Evolutionary conservation across 2,113 vertebrate genomes (phyloP).

Genomic region (Eurypyga helias): DNA sequence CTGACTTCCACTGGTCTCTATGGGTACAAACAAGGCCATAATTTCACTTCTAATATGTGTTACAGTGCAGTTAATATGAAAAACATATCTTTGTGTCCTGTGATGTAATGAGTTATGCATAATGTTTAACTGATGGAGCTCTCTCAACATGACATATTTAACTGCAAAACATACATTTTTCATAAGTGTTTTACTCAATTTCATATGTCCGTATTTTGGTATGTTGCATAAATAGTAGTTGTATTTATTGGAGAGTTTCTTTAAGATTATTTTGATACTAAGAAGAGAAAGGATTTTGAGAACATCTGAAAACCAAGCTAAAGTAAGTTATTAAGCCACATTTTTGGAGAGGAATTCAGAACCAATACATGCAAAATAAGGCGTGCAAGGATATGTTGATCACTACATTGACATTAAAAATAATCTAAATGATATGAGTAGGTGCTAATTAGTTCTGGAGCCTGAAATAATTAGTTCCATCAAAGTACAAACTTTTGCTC

Average conservation of each 20-base stretch:
- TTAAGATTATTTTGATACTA: neutral
- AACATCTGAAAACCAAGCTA: neutral
- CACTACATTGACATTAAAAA: neutral
- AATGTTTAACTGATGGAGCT: neutral
- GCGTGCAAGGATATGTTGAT: neutral
- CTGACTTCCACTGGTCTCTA: neutral
- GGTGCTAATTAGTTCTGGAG: neutral
- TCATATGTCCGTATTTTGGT: neutral
- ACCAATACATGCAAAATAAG: neutral
- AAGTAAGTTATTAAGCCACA: neutral
- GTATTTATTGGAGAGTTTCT: neutral
- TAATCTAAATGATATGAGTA: neutral
- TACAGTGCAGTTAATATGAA: neutral
- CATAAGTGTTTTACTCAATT: neutral
- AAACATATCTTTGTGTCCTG: neutral
- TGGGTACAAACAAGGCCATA: neutral
- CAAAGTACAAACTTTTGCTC: neutral
- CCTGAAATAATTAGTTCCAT: neutral
- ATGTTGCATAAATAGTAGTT: neutral
- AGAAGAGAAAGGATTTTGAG: neutral
- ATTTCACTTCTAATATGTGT: neutral
- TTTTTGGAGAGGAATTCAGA: neutral
- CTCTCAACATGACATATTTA: neutral
- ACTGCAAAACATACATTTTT: neutral
- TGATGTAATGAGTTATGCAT: neutral